A percentile compares a stretch with the other conserved stretches of the same genome.
These are phyloP conservation scores for Ceryle rudis DNA, from an alignment of 2,797 vertebrate genomes.

Conservation along the genomic window DNA sequence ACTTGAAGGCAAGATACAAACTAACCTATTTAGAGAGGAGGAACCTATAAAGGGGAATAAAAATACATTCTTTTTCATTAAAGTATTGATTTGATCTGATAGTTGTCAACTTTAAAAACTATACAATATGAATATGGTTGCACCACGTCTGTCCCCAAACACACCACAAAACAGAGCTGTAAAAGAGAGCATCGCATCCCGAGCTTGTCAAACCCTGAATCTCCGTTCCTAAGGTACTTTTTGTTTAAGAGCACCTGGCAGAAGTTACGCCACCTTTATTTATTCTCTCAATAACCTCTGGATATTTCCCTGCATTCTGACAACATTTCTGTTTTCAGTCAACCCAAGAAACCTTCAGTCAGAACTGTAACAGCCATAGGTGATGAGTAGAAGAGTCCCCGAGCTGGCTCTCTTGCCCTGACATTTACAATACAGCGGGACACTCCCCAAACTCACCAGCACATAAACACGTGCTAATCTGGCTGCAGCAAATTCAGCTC, in stretches of 20 bases:
- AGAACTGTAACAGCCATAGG: accelerated
- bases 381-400: not conserved
- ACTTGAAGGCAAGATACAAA: not conserved
- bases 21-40: not conserved
- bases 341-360: not conserved
- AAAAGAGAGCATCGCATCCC: not conserved
- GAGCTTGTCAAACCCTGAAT: not conserved
- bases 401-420: accelerated
- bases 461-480: not conserved
- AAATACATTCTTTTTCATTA: not conserved
- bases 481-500: not conserved
- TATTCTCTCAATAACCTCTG: not conserved
- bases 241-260: not conserved
- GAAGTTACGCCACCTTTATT: not conserved
- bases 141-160: not conserved
- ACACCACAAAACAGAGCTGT: not conserved
- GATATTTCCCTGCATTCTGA: not conserved
- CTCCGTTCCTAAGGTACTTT: not conserved
- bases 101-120: not conserved
- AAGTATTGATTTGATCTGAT: not conserved
- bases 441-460: not conserved
- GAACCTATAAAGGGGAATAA: not conserved
- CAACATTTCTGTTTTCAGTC: not conserved
- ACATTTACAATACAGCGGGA: not conserved
- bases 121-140: accelerated